These are phyloP conservation scores for Silurus lanzhouensis DNA, from an alignment of 2,797 vertebrate genomes.

Conservation along the genomic window DNA sequence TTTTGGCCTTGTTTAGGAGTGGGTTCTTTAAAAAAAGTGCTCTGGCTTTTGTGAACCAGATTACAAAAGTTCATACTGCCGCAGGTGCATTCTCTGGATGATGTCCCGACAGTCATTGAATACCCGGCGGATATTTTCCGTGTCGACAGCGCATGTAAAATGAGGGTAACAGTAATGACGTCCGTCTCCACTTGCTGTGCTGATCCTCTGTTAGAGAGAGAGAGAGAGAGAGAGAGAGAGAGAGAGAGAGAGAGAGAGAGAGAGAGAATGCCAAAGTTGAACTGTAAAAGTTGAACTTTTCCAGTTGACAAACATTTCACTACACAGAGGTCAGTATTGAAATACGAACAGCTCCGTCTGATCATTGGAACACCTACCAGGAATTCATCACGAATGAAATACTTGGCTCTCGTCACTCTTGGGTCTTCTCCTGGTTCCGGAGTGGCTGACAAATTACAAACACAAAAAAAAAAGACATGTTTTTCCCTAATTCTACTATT, in stretches of 20 bases:
- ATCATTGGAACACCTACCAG: constrained; percentile 76
- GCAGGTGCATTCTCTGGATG: constrained; percentile 98
- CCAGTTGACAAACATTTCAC: background rate
- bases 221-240: background rate
- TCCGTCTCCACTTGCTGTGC: constrained; percentile 92
- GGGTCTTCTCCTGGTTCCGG: constrained; percentile 97
- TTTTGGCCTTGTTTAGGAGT: constrained; percentile 70
- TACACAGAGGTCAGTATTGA: background rate
- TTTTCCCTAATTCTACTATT: background rate
- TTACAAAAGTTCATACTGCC: constrained; percentile 99
- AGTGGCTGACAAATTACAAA: constrained; percentile 75
- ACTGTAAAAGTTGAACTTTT: no score
- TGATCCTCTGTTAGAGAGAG: constrained; percentile 84
- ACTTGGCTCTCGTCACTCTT: constrained; percentile 97
- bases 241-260: background rate
- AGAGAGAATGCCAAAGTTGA: background rate
- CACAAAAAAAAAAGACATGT: background rate
- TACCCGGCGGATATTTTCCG: constrained; percentile 96
- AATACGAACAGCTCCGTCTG: background rate
- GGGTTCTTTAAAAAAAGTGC: constrained; percentile 33
- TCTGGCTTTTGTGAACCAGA: constrained; percentile 64
- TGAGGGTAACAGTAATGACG: constrained; percentile 98
- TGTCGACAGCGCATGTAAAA: constrained; percentile 98
- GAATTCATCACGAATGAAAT: constrained; percentile 98
- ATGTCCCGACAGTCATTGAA: constrained; percentile 98